phyloP scores from a whole-genome alignment of 1,140 invertebrate genomes.

The Hestina assimilis region DNA sequence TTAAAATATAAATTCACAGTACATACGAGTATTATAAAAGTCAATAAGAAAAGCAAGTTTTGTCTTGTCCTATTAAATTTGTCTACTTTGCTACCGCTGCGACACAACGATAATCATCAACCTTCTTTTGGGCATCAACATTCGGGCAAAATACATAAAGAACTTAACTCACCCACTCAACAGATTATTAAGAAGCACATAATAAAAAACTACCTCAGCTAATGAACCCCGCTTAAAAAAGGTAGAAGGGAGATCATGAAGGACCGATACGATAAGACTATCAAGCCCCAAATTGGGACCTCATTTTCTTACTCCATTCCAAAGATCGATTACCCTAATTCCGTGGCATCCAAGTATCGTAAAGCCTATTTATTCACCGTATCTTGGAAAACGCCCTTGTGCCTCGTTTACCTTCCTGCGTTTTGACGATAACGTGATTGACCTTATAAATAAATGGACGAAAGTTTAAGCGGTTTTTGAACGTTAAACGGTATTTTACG shows the following conservation, averaged over 20 bases:
- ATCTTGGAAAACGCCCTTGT: slow-evolving; percentile 31
- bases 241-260: not conserved
- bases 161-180: no score
- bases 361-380: slow-evolving; percentile 43
- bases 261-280: slow-evolving; percentile 20
- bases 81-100: no score
- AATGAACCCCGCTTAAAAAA: not conserved
- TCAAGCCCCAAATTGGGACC: slow-evolving; percentile 24
- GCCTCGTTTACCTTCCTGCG: slow-evolving; percentile 38
- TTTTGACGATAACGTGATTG: slow-evolving; percentile 43
- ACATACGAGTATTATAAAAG: no score
- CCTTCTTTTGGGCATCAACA: no score
- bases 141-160: no score
- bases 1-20: no score
- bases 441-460: slow-evolving; percentile 36
- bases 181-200: no score
- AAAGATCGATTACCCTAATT: slow-evolving; percentile 53
- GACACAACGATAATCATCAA: no score
- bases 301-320: slow-evolving; percentile 28
- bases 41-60: no score
- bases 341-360: slow-evolving; percentile 41
- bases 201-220: not conserved
- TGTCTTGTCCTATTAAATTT: no score
- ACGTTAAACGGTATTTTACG: not conserved
- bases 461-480: not conserved